Conservation (phyloP, 2,888 invertebrate genomes). For the Netelia inedita region DNA sequence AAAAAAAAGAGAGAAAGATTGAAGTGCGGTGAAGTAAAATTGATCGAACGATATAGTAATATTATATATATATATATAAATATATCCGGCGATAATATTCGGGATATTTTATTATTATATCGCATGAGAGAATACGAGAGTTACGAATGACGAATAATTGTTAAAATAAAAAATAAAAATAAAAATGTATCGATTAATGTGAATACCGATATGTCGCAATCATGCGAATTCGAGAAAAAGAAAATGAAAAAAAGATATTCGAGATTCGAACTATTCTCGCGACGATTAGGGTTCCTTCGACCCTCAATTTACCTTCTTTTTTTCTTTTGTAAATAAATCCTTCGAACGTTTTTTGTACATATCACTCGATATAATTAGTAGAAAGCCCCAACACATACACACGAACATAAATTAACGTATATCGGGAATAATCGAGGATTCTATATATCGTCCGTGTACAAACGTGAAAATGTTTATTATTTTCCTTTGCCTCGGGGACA, state of each 20-base stretch:
- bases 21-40: constrained; percentile 5
- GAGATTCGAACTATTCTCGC: background rate
- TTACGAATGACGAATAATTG: constrained; percentile 44
- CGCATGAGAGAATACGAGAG: constrained; percentile 21
- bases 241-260: background rate
- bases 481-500: background rate
- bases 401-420: background rate
- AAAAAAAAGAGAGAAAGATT: background rate
- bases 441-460: background rate
- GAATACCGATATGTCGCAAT: constrained; percentile 18
- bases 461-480: background rate
- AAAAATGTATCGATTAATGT: constrained; percentile 34
- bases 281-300: background rate
- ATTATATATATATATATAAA: background rate
- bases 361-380: constrained; percentile 69
- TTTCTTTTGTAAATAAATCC: constrained; percentile 65
- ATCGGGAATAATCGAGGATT: constrained; percentile 10
- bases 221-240: constrained; percentile 15
- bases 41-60: constrained; percentile 6
- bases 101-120: constrained; percentile 65
- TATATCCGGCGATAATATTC: constrained; percentile 50
- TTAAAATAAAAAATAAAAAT: constrained; percentile 30
- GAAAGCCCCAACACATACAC: constrained; percentile 14
- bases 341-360: constrained; percentile 70
- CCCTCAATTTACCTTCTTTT: background rate